phyloP scores from a whole-genome alignment of 2,113 vertebrate species.

The Brachirus orientalis region DNA sequence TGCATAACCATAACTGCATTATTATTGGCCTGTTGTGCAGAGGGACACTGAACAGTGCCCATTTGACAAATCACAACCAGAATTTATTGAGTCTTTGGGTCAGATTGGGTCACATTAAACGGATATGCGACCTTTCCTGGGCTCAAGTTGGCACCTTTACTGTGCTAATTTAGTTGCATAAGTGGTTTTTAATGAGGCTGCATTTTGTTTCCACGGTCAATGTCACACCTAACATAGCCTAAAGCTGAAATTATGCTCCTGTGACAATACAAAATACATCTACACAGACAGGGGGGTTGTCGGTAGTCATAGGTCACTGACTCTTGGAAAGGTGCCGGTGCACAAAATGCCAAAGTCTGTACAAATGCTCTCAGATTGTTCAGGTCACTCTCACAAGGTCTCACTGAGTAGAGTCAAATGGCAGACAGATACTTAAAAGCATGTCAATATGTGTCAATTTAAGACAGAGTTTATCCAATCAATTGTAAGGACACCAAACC shows the following conservation, averaged over 20 bases:
- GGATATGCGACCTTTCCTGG: no score
- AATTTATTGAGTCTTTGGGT: not conserved
- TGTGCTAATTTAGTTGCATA: no score
- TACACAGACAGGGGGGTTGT: not conserved
- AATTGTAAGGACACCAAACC: constrained; percentile 22
- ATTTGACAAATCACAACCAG: not conserved
- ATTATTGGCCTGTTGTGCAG: not conserved
- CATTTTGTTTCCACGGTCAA: not conserved
- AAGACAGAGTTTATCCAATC: constrained; percentile 25
- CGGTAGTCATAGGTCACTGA: not conserved
- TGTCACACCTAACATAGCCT: not conserved
- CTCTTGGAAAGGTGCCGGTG: no score
- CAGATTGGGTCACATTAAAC: no score
- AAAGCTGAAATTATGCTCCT: not conserved
- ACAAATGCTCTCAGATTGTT: not conserved
- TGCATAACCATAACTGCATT: not conserved
- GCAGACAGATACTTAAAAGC: constrained; percentile 1
- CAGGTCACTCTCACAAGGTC: constrained; percentile 32
- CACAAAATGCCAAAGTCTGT: not conserved
- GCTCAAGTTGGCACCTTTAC: no score
- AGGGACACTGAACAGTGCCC: not conserved
- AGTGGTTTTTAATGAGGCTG: no score
- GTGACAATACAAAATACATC: not conserved
- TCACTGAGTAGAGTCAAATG: constrained; percentile 5
- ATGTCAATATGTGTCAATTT: constrained; percentile 36